A percentile compares a stretch with the other conserved stretches of the same genome.
Conservation (phyloP, 2,888 invertebrate genomes). For the Ennomos quercinarius region DNA sequence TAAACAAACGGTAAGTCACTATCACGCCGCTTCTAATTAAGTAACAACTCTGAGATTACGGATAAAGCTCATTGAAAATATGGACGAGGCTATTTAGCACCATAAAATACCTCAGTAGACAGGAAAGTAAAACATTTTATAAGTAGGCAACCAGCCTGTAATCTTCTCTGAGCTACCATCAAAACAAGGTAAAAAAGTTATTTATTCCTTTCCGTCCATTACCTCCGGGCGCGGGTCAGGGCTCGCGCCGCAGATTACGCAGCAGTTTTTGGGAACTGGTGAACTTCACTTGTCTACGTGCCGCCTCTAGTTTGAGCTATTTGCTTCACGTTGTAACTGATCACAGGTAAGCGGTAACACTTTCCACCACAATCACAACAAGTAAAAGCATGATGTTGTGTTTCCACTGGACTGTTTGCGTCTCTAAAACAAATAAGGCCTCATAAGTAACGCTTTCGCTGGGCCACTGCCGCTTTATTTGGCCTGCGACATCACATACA, state of each 20-base stretch:
- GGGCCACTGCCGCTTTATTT: slow-evolving; percentile 1
- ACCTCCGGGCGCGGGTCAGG: slow-evolving; percentile 13
- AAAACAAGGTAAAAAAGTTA: slow-evolving; percentile 39
- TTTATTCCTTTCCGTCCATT: slow-evolving; percentile 33
- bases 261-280: slow-evolving; percentile 29
- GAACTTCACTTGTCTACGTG: slow-evolving; percentile 42
- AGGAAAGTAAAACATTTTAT: slow-evolving; percentile 25
- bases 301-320: slow-evolving; percentile 42
- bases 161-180: slow-evolving; percentile 28
- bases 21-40: background rate
- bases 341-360: slow-evolving; percentile 2
- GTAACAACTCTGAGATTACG: background rate
- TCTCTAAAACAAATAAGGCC: slow-evolving; percentile 1
- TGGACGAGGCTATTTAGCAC: slow-evolving; percentile 15
- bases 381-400: background rate
- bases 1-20: too few species aligned
- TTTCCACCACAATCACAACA: slow-evolving; percentile 1
- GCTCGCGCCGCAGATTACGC: slow-evolving; percentile 9
- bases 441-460: background rate
- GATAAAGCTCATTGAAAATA: slow-evolving; percentile 3
- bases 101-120: background rate
- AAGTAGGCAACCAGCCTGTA: slow-evolving; percentile 24
- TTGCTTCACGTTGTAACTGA: slow-evolving; percentile 23
- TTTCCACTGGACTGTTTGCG: background rate
- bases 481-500: slow-evolving; percentile 6